These are phyloP conservation scores for Gorsachius goisagi DNA, from an alignment of 2,113 vertebrate genomes.

Conservation along the genomic window DNA sequence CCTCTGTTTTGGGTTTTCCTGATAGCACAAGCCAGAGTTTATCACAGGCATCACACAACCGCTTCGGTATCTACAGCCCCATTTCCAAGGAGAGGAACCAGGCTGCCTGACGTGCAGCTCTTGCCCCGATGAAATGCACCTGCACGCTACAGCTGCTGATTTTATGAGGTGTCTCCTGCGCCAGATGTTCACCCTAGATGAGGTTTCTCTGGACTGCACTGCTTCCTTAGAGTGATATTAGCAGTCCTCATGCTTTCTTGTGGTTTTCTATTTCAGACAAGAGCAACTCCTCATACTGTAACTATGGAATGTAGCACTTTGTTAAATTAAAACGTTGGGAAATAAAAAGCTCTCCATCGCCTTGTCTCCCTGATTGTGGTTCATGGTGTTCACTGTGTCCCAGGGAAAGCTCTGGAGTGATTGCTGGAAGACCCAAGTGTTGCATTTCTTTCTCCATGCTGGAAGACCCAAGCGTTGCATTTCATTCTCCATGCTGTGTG, in stretches of 20 bases:
- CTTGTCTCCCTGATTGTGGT: background rate
- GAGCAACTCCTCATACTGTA: conserved; percentile 24
- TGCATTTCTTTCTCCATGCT: background rate
- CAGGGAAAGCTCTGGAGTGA: background rate
- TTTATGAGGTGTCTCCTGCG: background rate
- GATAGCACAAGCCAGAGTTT: background rate
- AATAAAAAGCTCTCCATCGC: conserved; percentile 46
- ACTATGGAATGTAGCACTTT: conserved; percentile 51
- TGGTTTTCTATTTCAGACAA: background rate
- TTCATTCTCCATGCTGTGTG: background rate
- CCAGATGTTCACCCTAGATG: background rate
- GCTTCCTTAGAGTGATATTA: background rate
- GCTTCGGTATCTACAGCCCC: background rate
- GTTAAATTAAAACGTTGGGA: conserved; percentile 44
- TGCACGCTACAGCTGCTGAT: background rate
- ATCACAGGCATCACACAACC: background rate
- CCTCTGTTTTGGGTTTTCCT: background rate
- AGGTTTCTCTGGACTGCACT: background rate
- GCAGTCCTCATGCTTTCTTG: background rate
- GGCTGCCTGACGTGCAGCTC: background rate
- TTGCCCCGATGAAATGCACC: background rate
- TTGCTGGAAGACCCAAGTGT: background rate
- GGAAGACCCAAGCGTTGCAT: background rate
- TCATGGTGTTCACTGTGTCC: background rate
- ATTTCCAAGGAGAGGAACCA: background rate